A percentile compares a stretch with the other conserved stretches of the same genome.
phyloP scores from a whole-genome alignment of 2,888 invertebrate species.

The Tipula confusa region DNA sequence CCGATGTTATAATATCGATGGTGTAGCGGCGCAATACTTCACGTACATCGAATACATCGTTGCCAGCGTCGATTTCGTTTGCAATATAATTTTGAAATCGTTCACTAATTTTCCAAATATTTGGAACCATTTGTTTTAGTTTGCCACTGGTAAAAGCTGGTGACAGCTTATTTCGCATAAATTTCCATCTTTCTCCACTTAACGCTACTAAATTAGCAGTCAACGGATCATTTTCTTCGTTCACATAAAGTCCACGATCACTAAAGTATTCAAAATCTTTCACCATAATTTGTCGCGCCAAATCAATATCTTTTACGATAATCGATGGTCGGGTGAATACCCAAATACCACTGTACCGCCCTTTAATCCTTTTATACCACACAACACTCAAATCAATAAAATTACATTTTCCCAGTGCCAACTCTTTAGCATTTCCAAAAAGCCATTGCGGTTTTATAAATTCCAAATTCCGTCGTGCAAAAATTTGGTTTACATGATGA shows the following conservation, averaged over 20 bases:
- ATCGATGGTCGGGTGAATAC: slow-evolving; percentile 45
- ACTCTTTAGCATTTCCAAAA: not conserved
- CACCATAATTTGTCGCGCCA: slow-evolving; percentile 43
- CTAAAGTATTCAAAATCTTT: slow-evolving; percentile 47
- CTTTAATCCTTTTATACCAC: not conserved
- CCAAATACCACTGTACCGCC: not conserved
- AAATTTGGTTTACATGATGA: not conserved
- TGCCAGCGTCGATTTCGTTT: slow-evolving; percentile 35
- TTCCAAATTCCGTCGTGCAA: not conserved
- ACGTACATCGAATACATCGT: slow-evolving; percentile 47
- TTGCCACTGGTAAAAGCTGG: slow-evolving; percentile 53
- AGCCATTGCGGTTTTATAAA: not conserved
- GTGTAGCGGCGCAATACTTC: slow-evolving; percentile 50
- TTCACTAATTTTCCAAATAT: slow-evolving; percentile 37
- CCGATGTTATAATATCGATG: slow-evolving; percentile 52
- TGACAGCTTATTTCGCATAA: slow-evolving; percentile 48
- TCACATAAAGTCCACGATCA: slow-evolving; percentile 43
- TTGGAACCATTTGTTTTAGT: slow-evolving; percentile 51
- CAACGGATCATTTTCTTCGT: slow-evolving; percentile 45
- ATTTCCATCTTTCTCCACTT: slow-evolving; percentile 50
- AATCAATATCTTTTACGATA: slow-evolving; percentile 41
- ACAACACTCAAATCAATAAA: not conserved
- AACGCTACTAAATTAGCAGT: slow-evolving; percentile 43
- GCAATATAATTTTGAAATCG: slow-evolving; percentile 43
- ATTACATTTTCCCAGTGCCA: not conserved